Evolutionary conservation across 2,797 vertebrate species (phyloP), one percentile per base, ranked within the genome.

Genomic region (Lindbergichthys nudifrons): DNA sequence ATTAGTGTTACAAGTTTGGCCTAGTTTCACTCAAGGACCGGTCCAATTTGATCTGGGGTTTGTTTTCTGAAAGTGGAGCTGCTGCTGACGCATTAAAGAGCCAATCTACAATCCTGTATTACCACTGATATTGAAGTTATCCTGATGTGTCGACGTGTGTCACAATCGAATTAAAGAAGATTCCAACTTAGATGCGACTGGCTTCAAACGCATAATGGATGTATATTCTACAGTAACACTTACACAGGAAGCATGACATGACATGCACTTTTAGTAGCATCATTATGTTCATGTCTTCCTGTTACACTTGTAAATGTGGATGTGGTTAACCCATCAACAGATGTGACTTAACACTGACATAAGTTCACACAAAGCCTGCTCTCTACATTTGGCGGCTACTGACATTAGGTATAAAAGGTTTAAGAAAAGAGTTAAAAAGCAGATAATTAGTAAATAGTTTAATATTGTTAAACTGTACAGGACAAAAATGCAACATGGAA

Each of bases 101-200:
- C 77, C 84, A 73, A 75, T 78, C 77, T 71, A 73, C 73, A 89
- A 79, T 76, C 84, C 78, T 92, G 90, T 92, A 87, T 77, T 78
- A 82, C 65, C 77, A 82, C 84, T 89, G 84, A 75, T 92, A 76
- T 80, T 87, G 77, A 91, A 81, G 53, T 84, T 83, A 83, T 84
- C 89, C 88, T 89, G 82, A 88, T 91, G 89, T 90, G 84, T 88
- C 70, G 64, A 84, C 80, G 81, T 88, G 81, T 88, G 85, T 91
- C 82, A 85, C 88, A 88, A 84, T 83, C 86, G 30, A 89, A 93
- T 93, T 90, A 93, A 92, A 93, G 79, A 82, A 86, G 69, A 90
- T 88, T 90, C 77, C 84, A 91, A 91, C 87, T 80, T 88, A 80
- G 84, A 82, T 77, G 73, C 78, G 86, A 85, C 63, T 89, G 81